Evolutionary conservation across 2,888 invertebrate genomes (phyloP), one percentile per base, ranked within the genome.

Genomic region (Ditula angustiorana): DNA sequence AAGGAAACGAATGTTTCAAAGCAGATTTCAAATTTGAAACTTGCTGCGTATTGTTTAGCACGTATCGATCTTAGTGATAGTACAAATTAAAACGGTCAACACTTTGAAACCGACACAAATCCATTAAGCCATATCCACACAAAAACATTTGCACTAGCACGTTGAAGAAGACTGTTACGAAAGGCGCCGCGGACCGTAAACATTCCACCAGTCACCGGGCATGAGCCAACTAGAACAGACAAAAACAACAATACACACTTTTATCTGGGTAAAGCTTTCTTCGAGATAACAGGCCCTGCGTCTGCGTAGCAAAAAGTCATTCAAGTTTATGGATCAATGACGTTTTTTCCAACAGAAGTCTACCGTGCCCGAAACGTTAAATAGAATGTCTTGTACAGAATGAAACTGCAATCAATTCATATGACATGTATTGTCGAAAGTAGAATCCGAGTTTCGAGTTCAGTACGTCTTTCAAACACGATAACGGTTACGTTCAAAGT

Each of bases 71-170:
- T 50, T 19, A 70, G 69, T 71, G 71, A 74, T 76, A 77, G 70
- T 70, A 75, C 71, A 73, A 77, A 80, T 78, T 75, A 74, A 75
- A 79, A 74, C 76, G 68, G 68, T 71, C 69, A 68, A 61, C 70
- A 66, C 76, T 75, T 74, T 73, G 66, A 74, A 73, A 74, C 79
- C 78, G 78, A 71, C 78, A 80, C 82, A 77, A 83, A 86, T 82
- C 82, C 85, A 86, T 87, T 86, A 85, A 81, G 78, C 75, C 81
- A 78, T 79, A 78, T 79, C 80, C 73, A 82, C 77, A 86, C 78
- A 90, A 88, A 90, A 91, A 91, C 90, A 90, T 92, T 92, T 83
- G 92, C 92, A 91, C 88, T 86, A 85, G 86, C 83, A 84, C 85
- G 83, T 78, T 81, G 81, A 82, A 85, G 78, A 78, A 72, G 82